A percentile compares a stretch with the other conserved stretches of the same genome.
Evolutionary conservation across 2,888 invertebrate genomes (phyloP).

Genomic region (Thecocarcelia acutangulata): DNA sequence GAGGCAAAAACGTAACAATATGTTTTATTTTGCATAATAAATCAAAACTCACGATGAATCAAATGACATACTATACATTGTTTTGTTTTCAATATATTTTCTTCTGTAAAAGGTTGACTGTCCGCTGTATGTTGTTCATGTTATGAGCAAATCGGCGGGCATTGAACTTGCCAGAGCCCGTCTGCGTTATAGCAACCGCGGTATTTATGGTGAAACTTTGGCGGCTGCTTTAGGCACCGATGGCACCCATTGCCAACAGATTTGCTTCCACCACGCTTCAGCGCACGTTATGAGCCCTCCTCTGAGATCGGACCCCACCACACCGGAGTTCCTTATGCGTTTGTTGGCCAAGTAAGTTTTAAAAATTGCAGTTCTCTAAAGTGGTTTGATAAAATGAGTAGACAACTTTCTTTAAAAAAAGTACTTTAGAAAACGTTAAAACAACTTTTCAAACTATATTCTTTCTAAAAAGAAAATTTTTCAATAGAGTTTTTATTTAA

Average conservation of each 20-base stretch:
- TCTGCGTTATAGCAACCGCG: slow-evolving; percentile 83
- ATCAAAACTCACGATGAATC: too few species aligned
- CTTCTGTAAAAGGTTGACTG: slow-evolving; percentile 74
- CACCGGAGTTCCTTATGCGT: slow-evolving; percentile 93
- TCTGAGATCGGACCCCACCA: slow-evolving; percentile 92
- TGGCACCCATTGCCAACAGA: slow-evolving; percentile 89
- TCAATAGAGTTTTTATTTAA: too few species aligned
- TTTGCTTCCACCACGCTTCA: slow-evolving; percentile 96
- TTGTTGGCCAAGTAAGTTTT: slow-evolving; percentile 91
- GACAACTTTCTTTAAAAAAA: background rate
- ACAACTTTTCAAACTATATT: too few species aligned
- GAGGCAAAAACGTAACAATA: too few species aligned
- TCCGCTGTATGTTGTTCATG: slow-evolving; percentile 97
- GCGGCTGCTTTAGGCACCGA: slow-evolving; percentile 83
- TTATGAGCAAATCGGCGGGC: slow-evolving; percentile 97
- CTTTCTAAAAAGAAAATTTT: too few species aligned
- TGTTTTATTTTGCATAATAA: too few species aligned
- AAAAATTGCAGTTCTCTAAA: background rate
- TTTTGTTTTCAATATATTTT: background rate
- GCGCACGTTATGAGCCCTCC: slow-evolving; percentile 97
- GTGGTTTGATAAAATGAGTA: background rate
- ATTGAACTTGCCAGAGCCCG: slow-evolving; percentile 88
- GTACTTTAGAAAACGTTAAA: too few species aligned
- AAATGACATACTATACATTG: background rate
- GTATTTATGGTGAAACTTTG: slow-evolving; percentile 96